These are phyloP conservation scores for Styela clava DNA, from an alignment of 23 tunicate genomes.

Conservation along the genomic window DNA sequence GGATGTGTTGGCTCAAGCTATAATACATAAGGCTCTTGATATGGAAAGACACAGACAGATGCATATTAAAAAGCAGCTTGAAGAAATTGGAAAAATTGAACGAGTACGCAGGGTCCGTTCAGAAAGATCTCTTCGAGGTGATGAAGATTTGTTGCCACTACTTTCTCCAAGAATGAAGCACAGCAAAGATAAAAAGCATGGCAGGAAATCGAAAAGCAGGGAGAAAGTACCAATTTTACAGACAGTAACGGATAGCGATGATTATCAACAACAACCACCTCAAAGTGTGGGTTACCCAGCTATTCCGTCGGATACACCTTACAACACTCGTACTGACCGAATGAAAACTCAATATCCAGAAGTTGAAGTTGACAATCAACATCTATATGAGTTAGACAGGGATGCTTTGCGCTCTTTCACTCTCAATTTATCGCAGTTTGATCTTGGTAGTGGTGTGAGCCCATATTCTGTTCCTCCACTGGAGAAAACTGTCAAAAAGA, in stretches of 20 bases:
- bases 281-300: conserved; percentile 61
- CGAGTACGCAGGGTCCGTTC: conserved; percentile 80
- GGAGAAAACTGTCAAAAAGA: conserved; percentile 34
- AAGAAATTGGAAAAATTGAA: conserved; percentile 87
- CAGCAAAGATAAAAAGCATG: conserved; percentile 31
- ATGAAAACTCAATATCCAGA: conserved; percentile 69
- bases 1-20: conserved; percentile 91
- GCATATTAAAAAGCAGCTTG: conserved; percentile 79
- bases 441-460: conserved; percentile 89
- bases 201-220: conserved; percentile 23
- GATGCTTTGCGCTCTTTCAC: conserved; percentile 83
- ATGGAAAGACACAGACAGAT: conserved; percentile 93
- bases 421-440: conserved; percentile 56
- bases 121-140: conserved; percentile 84
- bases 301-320: conserved; percentile 58
- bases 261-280: conserved; percentile 26
- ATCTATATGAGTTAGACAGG: conserved; percentile 62
- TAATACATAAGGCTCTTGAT: conserved; percentile 92
- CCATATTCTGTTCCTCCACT: conserved; percentile 73
- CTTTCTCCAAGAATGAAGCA: conserved; percentile 39
- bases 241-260: conserved; percentile 15
- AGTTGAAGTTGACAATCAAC: conserved; percentile 86
- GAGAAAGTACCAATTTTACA: conserved; percentile 7
- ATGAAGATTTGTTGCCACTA: conserved; percentile 81
- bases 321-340: conserved; percentile 58